phyloP scores from a whole-genome alignment of 2,797 vertebrate genomes.

The Rhincodon typus region DNA sequence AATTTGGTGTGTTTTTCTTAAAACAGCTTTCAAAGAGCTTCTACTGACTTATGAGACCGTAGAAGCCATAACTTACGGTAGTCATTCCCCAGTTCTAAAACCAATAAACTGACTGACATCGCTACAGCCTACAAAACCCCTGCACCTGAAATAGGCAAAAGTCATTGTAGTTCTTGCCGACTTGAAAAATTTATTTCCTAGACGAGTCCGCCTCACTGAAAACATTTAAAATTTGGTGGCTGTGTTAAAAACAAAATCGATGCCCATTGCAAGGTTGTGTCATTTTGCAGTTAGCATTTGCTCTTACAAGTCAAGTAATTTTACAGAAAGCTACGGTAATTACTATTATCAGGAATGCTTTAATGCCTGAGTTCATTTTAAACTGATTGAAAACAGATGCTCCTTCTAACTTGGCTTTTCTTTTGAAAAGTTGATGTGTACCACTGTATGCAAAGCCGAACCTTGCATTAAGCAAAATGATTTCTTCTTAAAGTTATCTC shows the following conservation, averaged over 20 bases:
- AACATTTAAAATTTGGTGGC: not conserved
- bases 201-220: not conserved
- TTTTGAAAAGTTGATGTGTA: not conserved
- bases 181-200: constrained; percentile 17
- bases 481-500: not conserved
- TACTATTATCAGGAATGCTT: not conserved
- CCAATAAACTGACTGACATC: not conserved
- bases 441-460: not conserved
- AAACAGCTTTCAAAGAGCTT: not conserved
- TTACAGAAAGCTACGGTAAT: not conserved
- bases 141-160: constrained; percentile 3
- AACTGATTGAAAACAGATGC: not conserved
- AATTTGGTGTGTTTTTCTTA: not conserved
- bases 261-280: not conserved
- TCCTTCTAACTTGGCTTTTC: not conserved
- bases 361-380: constrained; percentile 8
- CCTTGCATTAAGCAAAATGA: not conserved
- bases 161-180: not conserved
- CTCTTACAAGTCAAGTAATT: not conserved
- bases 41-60: too few species aligned
- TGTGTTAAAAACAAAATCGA: not conserved
- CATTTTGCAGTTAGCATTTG: not conserved
- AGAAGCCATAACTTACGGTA: not conserved
- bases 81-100: not conserved
- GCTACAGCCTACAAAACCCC: not conserved